A percentile compares a stretch with the other conserved stretches of the same genome.
These are phyloP conservation scores for Patella depressa DNA, from an alignment of 2,888 invertebrate genomes.

Conservation along the genomic window DNA sequence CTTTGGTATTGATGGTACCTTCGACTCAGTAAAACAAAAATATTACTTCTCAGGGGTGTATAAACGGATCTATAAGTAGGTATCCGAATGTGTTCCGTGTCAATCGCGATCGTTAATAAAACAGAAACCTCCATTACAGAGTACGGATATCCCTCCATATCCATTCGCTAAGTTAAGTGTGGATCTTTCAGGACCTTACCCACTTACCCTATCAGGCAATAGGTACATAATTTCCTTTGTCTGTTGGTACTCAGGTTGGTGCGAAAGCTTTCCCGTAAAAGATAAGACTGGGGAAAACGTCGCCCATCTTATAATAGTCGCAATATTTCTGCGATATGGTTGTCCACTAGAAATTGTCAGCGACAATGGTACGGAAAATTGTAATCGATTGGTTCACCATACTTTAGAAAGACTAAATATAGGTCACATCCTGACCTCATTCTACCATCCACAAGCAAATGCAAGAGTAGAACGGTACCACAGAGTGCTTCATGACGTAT, in stretches of 20 bases:
- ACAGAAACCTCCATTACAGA: conserved; percentile 12
- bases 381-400: background rate
- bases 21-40: conserved; percentile 14
- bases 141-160: conserved; percentile 20
- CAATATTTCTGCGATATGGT: no score
- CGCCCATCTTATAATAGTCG: no score
- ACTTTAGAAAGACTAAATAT: conserved; percentile 2
- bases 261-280: conserved; percentile 15
- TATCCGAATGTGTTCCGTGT: conserved; percentile 15
- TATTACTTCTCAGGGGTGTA: conserved; percentile 22
- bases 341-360: no score
- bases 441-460: no score
- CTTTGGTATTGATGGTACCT: conserved; percentile 17
- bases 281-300: no score
- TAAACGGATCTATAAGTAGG: conserved; percentile 12
- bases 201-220: conserved; percentile 16
- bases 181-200: conserved; percentile 22
- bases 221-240: background rate
- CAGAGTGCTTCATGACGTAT: no score
- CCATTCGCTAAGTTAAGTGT: conserved; percentile 17
- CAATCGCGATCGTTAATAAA: conserved; percentile 14
- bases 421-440: background rate
- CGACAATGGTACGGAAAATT: conserved; percentile 14
- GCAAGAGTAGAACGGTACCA: no score
- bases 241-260: background rate